A percentile compares a stretch with the other conserved stretches of the same genome.
phyloP scores from a whole-genome alignment of 1,140 invertebrate species.

The Drosophila aff. region DNA sequence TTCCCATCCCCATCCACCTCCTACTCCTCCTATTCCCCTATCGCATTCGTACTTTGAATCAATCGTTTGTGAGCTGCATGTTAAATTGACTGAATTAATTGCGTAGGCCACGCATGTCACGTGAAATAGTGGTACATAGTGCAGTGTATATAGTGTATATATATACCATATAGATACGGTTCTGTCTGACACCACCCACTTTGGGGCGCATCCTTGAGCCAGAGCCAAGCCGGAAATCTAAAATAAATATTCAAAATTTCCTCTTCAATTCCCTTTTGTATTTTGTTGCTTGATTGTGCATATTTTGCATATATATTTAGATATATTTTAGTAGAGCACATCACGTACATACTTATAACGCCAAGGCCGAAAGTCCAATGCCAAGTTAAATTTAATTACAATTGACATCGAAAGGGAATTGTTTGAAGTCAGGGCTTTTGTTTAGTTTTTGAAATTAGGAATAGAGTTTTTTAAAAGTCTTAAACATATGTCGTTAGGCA shows the following conservation, averaged over 20 bases:
- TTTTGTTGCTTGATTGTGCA: not conserved
- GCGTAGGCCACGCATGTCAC: slow-evolving; percentile 70
- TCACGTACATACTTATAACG: slow-evolving; percentile 35
- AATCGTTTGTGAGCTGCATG: slow-evolving; percentile 59
- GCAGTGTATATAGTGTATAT: not conserved
- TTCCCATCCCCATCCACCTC: slow-evolving; percentile 5
- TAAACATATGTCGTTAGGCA: not conserved
- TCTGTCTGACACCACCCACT: not conserved
- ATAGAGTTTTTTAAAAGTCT: not conserved
- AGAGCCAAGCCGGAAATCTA: slow-evolving; percentile 36
- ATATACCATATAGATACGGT: not conserved
- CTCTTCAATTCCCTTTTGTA: slow-evolving; percentile 7
- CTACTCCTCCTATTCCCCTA: not conserved
- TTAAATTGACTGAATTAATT: slow-evolving; percentile 71
- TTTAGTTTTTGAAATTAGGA: not conserved
- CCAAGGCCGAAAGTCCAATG: slow-evolving; percentile 24
- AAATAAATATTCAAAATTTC: slow-evolving; percentile 15
- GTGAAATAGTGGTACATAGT: slow-evolving; percentile 21
- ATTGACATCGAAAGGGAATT: slow-evolving; percentile 8
- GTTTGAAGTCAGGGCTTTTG: not conserved
- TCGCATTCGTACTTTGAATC: slow-evolving; percentile 54
- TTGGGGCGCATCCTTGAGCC: slow-evolving; percentile 18
- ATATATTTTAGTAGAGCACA: slow-evolving; percentile 18
- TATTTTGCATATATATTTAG: slow-evolving; percentile 12
- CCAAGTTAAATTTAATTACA: slow-evolving; percentile 29